Percentiles rank a stretch among this genome's conserved stretches.
phyloP scores from a whole-genome alignment of 1,140 invertebrate species.

The Tetranychus urticae region DNA sequence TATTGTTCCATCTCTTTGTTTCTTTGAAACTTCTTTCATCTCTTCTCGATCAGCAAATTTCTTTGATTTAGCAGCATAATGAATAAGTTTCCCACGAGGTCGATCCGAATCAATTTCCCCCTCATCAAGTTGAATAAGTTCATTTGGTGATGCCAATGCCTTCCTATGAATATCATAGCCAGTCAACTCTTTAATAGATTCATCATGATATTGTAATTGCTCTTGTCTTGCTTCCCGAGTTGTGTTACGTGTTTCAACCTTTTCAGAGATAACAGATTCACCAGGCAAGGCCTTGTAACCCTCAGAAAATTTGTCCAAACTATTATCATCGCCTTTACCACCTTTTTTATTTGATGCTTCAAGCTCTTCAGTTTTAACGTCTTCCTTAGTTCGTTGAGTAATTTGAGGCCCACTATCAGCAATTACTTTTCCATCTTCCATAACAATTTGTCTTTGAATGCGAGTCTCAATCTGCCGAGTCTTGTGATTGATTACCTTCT shows the following conservation, averaged over 20 bases:
- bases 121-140: constrained; percentile 7
- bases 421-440: constrained; percentile 68
- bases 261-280: constrained; percentile 13
- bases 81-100: constrained; percentile 10
- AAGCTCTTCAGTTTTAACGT: constrained; percentile 48
- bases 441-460: constrained; percentile 58
- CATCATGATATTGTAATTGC: constrained; percentile 16
- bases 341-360: constrained; percentile 5
- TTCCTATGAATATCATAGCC: constrained; percentile 13
- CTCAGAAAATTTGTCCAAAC: neutral
- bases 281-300: constrained; percentile 1
- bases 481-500: constrained; percentile 5
- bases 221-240: constrained; percentile 15
- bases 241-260: constrained; percentile 13
- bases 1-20: constrained; percentile 43
- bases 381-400: constrained; percentile 63
- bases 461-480: constrained; percentile 50
- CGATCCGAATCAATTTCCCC: neutral
- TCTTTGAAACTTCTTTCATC: constrained; percentile 35
- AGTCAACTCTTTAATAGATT: constrained; percentile 12
- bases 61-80: constrained; percentile 30
- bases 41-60: constrained; percentile 49
- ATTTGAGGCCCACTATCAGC: constrained; percentile 65
- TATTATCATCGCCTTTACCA: constrained; percentile 6
- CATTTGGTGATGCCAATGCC: constrained; percentile 10